A percentile compares a stretch with the other conserved stretches of the same genome.
Evolutionary conservation across 2,113 vertebrate species (phyloP).

Genomic region (Rutilus rutilus): DNA sequence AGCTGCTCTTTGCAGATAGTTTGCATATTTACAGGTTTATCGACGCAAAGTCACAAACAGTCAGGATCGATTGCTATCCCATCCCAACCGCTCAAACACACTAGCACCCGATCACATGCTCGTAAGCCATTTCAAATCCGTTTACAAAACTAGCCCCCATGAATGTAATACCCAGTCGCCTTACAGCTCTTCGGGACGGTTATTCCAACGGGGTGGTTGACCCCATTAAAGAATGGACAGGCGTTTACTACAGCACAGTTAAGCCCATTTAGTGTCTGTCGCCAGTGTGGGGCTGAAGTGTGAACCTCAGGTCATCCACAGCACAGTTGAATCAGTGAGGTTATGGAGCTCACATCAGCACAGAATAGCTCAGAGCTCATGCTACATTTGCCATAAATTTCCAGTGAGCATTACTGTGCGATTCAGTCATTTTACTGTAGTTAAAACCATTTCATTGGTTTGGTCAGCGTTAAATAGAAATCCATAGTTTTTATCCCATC

Average conservation of each 20-base stretch:
- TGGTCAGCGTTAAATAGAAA: not conserved
- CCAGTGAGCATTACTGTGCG: not conserved
- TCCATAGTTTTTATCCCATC: too few species aligned
- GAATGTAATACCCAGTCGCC: slow-evolving; percentile 24
- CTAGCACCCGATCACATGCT: not conserved
- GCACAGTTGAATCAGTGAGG: slow-evolving; percentile 31
- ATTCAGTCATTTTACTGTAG: slow-evolving; percentile 8
- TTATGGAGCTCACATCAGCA: not conserved
- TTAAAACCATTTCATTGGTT: not conserved
- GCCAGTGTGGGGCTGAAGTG: not conserved
- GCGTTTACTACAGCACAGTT: not conserved
- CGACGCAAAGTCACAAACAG: slow-evolving; percentile 1
- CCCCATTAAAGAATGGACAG: slow-evolving; percentile 39
- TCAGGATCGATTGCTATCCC: slow-evolving; percentile 6
- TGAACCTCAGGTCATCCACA: slow-evolving; percentile 27
- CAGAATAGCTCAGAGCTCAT: not conserved
- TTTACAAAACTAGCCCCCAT: slow-evolving; percentile 20
- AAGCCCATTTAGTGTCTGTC: slow-evolving; percentile 36
- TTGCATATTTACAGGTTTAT: slow-evolving; percentile 29
- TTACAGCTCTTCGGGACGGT: slow-evolving; percentile 2
- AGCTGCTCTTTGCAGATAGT: slow-evolving; percentile 32
- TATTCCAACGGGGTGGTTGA: slow-evolving; percentile 9
- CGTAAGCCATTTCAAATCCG: slow-evolving; percentile 45
- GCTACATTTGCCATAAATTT: slow-evolving; percentile 6
- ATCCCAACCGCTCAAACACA: not conserved